These are phyloP conservation scores for Typhlomys cinereus DNA, from an alignment of 2,113 vertebrate genomes.

Conservation along the genomic window DNA sequence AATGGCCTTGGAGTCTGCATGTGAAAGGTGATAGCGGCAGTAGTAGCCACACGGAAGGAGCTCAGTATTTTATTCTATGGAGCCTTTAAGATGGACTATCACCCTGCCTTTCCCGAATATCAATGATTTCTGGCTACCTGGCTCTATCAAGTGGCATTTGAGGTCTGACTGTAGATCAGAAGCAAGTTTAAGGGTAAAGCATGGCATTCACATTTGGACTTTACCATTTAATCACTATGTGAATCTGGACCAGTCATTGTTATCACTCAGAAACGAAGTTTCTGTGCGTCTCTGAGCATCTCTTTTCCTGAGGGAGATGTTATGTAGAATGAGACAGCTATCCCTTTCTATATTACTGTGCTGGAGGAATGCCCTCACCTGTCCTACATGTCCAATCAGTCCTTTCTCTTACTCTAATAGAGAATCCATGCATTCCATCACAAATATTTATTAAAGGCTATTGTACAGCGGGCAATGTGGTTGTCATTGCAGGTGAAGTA, in stretches of 20 bases:
- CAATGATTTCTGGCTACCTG: background rate
- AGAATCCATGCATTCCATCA: conserved; percentile 9
- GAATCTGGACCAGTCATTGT: conserved; percentile 35
- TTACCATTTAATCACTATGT: background rate
- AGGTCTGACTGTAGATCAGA: background rate
- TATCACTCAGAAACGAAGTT: background rate
- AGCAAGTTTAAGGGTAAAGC: background rate
- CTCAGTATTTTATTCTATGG: no score
- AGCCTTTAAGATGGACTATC: conserved; percentile 36
- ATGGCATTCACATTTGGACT: conserved; percentile 43
- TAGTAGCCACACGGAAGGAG: background rate
- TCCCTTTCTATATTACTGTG: conserved; percentile 3
- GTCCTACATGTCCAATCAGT: background rate
- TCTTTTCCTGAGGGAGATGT: background rate
- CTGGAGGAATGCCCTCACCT: background rate
- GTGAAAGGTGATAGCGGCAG: background rate
- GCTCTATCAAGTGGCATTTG: conserved; percentile 33
- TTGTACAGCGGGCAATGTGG: background rate
- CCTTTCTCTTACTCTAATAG: background rate
- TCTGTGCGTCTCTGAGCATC: background rate
- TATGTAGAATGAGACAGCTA: background rate
- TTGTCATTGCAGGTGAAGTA: conserved; percentile 19
- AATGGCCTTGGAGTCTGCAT: background rate
- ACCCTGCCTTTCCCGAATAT: background rate
- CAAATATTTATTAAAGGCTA: conserved; percentile 39